A percentile compares a stretch with the other conserved stretches of the same genome.
Conservation (phyloP, 2,888 invertebrate species). For the Volucella inflata region DNA sequence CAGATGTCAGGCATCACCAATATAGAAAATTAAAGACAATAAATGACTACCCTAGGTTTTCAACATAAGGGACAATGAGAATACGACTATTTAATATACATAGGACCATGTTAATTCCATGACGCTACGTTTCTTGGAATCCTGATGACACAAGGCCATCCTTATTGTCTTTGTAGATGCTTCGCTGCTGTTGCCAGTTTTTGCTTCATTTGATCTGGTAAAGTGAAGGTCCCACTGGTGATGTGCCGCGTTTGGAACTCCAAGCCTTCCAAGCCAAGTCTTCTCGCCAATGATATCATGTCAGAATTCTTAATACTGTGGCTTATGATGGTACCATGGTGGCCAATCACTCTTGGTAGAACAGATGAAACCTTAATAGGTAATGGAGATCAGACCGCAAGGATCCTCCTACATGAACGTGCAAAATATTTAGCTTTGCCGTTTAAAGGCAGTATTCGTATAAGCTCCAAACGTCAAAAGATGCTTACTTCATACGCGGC, state of each 20-base stretch:
- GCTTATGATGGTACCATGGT: slow-evolving; percentile 32
- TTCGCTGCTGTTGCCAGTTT: neutral
- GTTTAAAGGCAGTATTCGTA: neutral
- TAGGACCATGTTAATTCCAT: too few relatives aligned
- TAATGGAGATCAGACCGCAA: too few relatives aligned
- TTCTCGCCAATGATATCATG: slow-evolving; percentile 20
- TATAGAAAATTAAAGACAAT: too few relatives aligned
- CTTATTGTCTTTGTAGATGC: slow-evolving; percentile 12
- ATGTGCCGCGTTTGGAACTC: slow-evolving; percentile 25
- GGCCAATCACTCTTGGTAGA: too few relatives aligned
- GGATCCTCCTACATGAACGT: too few relatives aligned
- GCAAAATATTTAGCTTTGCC: neutral
- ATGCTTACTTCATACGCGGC: too few relatives aligned
- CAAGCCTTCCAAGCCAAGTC: slow-evolving; percentile 6
- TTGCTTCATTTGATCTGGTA: neutral
- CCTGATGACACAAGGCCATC: slow-evolving; percentile 6
- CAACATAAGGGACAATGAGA: too few relatives aligned
- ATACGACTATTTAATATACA: too few relatives aligned
- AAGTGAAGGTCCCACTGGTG: neutral
- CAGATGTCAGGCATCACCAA: neutral
- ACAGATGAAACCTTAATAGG: neutral
- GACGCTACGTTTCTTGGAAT: slow-evolving; percentile 17
- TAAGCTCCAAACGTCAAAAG: too few relatives aligned
- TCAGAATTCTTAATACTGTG: slow-evolving; percentile 16
- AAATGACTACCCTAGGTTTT: too few relatives aligned